phyloP scores from a whole-genome alignment of 2,113 vertebrate genomes.

The Petrocephalus microphthalmus region DNA sequence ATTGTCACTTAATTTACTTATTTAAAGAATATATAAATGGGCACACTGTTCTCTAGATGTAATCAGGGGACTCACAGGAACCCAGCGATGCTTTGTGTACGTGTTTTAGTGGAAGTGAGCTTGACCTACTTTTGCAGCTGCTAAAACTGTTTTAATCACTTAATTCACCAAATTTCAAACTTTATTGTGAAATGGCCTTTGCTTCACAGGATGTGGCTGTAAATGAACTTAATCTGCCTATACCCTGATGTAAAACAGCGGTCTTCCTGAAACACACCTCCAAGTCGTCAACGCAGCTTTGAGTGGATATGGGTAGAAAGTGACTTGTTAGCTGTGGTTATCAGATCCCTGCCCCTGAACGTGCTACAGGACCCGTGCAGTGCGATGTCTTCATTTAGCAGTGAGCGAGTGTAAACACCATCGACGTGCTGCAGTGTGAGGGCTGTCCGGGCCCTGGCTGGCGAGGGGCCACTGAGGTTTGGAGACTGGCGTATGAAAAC shows the following conservation, averaged over 20 bases:
- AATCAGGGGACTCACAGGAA: neutral
- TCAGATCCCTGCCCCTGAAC: neutral
- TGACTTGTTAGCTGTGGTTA: neutral
- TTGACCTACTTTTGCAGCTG: neutral
- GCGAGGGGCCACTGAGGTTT: neutral
- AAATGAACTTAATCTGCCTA: neutral
- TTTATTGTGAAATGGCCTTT: constrained; percentile 1
- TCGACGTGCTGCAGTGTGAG: neutral
- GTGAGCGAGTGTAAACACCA: neutral
- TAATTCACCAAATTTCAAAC: neutral
- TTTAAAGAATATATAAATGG: neutral
- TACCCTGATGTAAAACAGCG: neutral
- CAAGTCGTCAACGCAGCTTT: neutral
- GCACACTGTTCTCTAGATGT: neutral
- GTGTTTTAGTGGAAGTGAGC: neutral
- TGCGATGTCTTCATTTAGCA: neutral
- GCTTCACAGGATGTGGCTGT: neutral
- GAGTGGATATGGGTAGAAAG: neutral
- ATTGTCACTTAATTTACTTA: neutral
- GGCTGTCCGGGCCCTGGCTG: neutral
- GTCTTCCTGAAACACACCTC: neutral
- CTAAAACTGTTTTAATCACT: neutral
- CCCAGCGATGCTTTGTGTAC: neutral
- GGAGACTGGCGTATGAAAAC: neutral
- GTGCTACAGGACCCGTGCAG: neutral